These are phyloP conservation scores for Ischnura elegans DNA, from an alignment of 2,888 invertebrate species.

Conservation along the genomic window DNA sequence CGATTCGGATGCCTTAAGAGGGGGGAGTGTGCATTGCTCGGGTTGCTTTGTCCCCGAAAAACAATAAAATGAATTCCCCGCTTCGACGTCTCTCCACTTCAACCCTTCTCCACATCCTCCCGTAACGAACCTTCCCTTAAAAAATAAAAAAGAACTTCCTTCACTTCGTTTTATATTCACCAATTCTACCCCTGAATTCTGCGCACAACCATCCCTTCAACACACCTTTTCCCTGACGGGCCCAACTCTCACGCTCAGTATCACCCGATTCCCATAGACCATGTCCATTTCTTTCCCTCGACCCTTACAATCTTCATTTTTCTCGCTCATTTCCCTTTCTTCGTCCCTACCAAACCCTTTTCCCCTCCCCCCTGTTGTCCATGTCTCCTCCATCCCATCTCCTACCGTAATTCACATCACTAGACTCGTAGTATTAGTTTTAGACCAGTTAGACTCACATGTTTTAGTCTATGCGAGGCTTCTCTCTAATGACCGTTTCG, in stretches of 20 bases:
- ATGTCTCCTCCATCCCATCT: not conserved
- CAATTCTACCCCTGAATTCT: too few species aligned
- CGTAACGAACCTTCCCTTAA: too few species aligned
- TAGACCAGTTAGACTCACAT: not conserved
- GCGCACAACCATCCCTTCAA: not conserved
- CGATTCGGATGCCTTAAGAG: not conserved
- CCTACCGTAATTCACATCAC: not conserved
- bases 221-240: not conserved
- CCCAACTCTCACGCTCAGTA: too few species aligned
- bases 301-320: not conserved
- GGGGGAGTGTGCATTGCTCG: not conserved
- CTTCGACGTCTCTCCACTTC: not conserved
- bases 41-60: not conserved
- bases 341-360: not conserved
- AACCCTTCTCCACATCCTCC: not conserved
- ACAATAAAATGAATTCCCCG: not conserved
- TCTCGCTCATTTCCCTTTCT: not conserved
- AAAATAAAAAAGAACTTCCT: too few species aligned
- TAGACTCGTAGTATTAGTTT: too few species aligned
- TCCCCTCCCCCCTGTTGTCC: not conserved
- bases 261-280: too few species aligned
- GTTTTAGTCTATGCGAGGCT: too few species aligned
- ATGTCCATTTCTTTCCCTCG: too few species aligned
- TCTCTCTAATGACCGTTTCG: slow-evolving; percentile 31
- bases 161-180: too few species aligned